A percentile compares a stretch with the other conserved stretches of the same genome.
These are phyloP conservation scores for Apodemus speciosus DNA, from an alignment of 2,113 vertebrate genomes.

Conservation along the genomic window DNA sequence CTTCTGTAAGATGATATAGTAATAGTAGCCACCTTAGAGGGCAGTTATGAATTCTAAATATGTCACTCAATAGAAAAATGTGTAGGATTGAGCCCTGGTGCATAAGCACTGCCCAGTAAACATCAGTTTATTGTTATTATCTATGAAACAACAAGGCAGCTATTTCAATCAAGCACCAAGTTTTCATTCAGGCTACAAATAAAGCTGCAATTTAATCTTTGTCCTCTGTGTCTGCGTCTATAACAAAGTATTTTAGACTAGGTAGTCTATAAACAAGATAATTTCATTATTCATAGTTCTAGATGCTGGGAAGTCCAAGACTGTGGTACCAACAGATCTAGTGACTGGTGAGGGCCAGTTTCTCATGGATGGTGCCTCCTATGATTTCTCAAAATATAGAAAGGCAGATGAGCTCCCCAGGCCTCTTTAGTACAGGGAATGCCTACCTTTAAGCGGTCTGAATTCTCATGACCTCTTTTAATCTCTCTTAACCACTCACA, in stretches of 20 bases:
- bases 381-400: background rate
- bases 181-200: slow-evolving; percentile 25
- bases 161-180: background rate
- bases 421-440: background rate
- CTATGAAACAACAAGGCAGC: slow-evolving; percentile 25
- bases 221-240: background rate
- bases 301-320: background rate
- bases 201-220: slow-evolving; percentile 47
- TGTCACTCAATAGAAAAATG: background rate
- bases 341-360: background rate
- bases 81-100: background rate
- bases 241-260: background rate
- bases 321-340: background rate
- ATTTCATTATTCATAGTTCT: background rate
- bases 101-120: background rate
- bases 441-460: background rate
- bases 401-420: too few relatives aligned
- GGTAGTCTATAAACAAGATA: background rate
- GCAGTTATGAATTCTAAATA: slow-evolving; percentile 27
- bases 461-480: background rate
- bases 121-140: slow-evolving; percentile 27
- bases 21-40: background rate
- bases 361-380: background rate
- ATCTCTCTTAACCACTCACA: too few relatives aligned
- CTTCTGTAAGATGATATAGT: background rate